These are phyloP conservation scores for Sprattus sprattus DNA, from an alignment of 2,113 vertebrate species.

Conservation along the genomic window DNA sequence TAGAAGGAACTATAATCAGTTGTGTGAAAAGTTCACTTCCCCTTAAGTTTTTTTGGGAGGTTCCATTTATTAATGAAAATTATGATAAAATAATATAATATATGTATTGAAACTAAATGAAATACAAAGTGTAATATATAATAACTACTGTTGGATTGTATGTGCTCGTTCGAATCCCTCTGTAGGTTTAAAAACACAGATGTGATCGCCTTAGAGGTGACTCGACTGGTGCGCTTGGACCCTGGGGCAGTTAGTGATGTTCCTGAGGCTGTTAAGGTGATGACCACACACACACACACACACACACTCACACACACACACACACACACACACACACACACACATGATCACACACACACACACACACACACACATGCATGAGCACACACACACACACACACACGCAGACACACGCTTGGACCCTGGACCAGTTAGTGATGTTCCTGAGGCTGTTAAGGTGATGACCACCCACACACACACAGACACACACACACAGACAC, in stretches of 20 bases:
- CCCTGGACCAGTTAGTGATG: conserved; percentile 88
- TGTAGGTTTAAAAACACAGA: conserved; percentile 94
- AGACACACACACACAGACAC: neutral
- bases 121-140: no score
- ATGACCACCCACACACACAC: conserved; percentile 19
- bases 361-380: no score
- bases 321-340: neutral
- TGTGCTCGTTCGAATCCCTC: neutral
- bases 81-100: no score
- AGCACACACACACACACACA: no score
- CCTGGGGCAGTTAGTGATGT: conserved; percentile 90
- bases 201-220: conserved; percentile 91
- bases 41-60: no score
- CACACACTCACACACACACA: neutral
- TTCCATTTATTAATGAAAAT: no score
- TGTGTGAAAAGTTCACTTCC: no score
- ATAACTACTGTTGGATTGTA: no score
- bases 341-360: neutral
- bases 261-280: conserved; percentile 93
- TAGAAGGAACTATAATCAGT: no score
- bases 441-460: conserved; percentile 95
- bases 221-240: conserved; percentile 89
- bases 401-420: conserved; percentile 71
- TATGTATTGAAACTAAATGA: no score
- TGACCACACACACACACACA: conserved; percentile 1